These are phyloP conservation scores for Natator depressus DNA, from an alignment of 2,113 vertebrate species.

Conservation along the genomic window DNA sequence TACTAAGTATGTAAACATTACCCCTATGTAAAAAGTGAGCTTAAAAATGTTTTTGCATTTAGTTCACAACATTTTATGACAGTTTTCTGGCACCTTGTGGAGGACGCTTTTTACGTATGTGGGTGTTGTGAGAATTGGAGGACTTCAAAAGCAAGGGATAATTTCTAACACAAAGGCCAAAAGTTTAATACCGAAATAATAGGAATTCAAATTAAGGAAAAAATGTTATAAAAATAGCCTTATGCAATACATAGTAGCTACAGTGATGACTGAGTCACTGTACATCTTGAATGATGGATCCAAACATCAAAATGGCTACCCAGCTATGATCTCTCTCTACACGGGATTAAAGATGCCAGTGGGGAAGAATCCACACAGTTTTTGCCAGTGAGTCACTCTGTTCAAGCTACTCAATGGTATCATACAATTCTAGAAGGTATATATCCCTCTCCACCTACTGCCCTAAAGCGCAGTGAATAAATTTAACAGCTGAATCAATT, in stretches of 20 bases:
- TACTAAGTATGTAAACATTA: not conserved
- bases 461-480: not conserved
- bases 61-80: not conserved
- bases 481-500: not conserved
- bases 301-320: not conserved
- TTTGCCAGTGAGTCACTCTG: not conserved
- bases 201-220: not conserved
- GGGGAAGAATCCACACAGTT: not conserved
- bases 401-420: accelerated
- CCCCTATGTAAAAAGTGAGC: not conserved
- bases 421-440: not conserved
- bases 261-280: not conserved
- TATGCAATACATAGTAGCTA: not conserved
- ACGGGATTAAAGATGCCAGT: not conserved
- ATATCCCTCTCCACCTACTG: not conserved
- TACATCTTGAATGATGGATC: not conserved
- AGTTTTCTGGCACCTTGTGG: not conserved
- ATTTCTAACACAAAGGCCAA: not conserved
- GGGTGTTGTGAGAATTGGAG: not conserved
- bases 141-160: no score
- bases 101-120: not conserved
- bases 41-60: not conserved
- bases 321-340: not conserved
- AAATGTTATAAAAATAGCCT: not conserved
- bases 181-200: not conserved